phyloP scores from a whole-genome alignment of 1,140 invertebrate species.

The Drosophila sp. region DNA sequence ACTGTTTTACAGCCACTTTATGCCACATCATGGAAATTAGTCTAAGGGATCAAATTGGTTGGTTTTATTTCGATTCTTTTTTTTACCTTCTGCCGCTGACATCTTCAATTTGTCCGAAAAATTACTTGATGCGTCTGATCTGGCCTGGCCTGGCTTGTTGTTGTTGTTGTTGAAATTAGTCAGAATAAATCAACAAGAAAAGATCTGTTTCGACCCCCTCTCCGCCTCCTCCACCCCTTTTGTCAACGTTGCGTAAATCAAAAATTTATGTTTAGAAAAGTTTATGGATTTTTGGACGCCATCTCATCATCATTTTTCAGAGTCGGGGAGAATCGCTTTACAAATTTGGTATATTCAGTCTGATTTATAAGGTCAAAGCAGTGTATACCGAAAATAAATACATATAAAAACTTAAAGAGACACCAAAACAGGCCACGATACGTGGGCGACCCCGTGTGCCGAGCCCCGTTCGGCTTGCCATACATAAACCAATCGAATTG shows the following conservation, averaged over 20 bases:
- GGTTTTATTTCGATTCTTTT: background rate
- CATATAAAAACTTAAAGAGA: slow-evolving; percentile 39
- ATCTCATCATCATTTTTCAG: slow-evolving; percentile 30
- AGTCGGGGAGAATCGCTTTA: slow-evolving; percentile 8
- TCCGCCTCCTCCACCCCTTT: slow-evolving; percentile 16
- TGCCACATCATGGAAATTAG: slow-evolving; percentile 34
- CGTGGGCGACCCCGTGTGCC: slow-evolving; percentile 64
- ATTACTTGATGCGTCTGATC: slow-evolving; percentile 59
- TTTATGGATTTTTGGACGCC: slow-evolving; percentile 60
- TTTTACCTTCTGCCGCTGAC: slow-evolving; percentile 16
- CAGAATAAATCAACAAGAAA: slow-evolving; percentile 56
- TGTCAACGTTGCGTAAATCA: slow-evolving; percentile 68
- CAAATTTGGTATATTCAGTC: slow-evolving; percentile 52
- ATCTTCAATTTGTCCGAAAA: slow-evolving; percentile 64
- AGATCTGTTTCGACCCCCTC: slow-evolving; percentile 1
- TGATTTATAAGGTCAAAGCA: slow-evolving; percentile 75
- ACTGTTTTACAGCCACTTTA: slow-evolving; percentile 40
- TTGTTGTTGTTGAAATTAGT: slow-evolving; percentile 56
- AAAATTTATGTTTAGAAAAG: slow-evolving; percentile 65
- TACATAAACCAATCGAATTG: slow-evolving; percentile 20
- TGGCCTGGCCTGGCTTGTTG: too few relatives aligned
- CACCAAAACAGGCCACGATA: slow-evolving; percentile 33
- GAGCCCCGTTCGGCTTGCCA: background rate
- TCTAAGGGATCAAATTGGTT: background rate
- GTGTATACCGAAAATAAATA: slow-evolving; percentile 60